phyloP scores from a whole-genome alignment of 2,113 vertebrate species.

The Erythrolamprus reginae region DNA sequence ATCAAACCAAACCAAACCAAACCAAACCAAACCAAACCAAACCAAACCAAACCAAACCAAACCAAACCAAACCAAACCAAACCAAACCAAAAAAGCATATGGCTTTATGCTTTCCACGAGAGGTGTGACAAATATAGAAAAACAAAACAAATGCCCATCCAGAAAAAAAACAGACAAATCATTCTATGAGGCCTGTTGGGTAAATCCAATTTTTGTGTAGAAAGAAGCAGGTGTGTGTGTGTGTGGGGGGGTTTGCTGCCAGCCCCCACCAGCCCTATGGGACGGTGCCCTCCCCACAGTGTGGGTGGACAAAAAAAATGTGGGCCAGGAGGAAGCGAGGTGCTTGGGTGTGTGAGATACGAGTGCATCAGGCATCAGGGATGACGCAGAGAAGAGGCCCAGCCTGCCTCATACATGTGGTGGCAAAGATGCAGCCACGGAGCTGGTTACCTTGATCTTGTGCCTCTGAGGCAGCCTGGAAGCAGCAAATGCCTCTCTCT shows the following conservation, averaged over 20 bases:
- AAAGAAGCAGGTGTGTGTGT: background rate
- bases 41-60: no score
- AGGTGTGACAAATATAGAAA: no score
- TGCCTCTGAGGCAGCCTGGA: background rate
- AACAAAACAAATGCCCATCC: background rate
- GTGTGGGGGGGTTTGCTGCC: background rate
- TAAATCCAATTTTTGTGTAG: background rate
- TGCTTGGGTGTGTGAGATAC: background rate
- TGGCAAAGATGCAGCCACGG: background rate
- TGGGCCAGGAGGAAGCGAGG: background rate
- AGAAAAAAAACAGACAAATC: background rate
- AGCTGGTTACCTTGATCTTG: background rate
- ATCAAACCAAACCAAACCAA: no score
- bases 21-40: no score
- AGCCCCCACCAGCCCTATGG: background rate
- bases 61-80: no score
- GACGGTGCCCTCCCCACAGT: background rate
- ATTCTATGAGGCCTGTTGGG: background rate
- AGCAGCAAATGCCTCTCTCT: background rate
- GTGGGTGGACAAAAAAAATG: background rate
- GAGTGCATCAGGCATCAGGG: background rate
- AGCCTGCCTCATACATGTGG: background rate
- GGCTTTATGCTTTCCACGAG: no score
- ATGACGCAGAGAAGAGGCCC: background rate
- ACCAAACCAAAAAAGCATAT: no score